Evolutionary conservation across 2,797 vertebrate genomes (phyloP).

Genomic region (Moxostoma hubbsi): DNA sequence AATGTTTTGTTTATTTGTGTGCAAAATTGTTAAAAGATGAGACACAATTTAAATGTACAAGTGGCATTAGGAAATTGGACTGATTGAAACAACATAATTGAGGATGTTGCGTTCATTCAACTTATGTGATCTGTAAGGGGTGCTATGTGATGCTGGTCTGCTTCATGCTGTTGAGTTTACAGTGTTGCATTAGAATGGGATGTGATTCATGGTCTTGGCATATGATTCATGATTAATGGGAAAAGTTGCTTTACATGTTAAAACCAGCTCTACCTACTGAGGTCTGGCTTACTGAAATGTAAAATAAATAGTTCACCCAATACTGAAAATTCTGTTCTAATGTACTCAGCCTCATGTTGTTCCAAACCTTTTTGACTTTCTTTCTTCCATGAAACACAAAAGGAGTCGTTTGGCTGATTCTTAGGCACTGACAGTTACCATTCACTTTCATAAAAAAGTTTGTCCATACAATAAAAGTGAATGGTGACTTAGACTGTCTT

Average conservation of each 20-base stretch:
- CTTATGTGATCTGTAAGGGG: neutral
- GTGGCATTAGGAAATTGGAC: conserved; percentile 25
- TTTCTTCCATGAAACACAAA: no score
- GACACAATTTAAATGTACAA: neutral
- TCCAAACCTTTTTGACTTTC: no score
- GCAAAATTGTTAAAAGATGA: neutral
- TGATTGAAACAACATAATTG: conserved; percentile 33
- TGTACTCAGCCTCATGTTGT: no score
- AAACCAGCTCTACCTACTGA: no score
- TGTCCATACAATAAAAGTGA: no score
- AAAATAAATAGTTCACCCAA: no score
- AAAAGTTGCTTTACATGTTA: neutral
- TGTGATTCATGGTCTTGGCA: neutral
- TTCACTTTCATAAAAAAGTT: no score
- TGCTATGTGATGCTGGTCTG: neutral
- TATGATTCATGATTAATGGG: conserved; percentile 1
- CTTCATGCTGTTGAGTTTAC: neutral
- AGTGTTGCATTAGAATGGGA: neutral
- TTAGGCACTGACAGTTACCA: no score
- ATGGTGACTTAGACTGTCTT: no score
- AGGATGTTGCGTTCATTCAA: neutral
- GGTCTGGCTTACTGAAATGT: neutral
- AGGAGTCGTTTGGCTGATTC: no score
- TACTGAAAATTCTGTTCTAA: no score
- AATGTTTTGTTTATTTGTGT: conserved; percentile 16